Conservation (phyloP, 2,797 vertebrate genomes). For the Scleropages formosus region DNA sequence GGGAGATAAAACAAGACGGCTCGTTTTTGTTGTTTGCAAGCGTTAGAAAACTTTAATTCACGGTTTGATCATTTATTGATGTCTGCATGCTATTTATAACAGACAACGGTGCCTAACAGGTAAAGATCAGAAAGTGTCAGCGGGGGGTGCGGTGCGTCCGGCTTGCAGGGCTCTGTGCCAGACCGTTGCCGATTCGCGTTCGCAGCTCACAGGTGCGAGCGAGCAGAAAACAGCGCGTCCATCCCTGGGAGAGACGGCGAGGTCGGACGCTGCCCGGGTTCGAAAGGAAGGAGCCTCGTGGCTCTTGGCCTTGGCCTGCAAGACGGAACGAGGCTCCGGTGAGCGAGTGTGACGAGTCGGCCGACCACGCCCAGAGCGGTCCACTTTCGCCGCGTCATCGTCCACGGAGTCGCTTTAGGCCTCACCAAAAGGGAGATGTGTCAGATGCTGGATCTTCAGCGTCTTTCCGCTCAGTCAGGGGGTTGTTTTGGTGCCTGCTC, state of each 20-base stretch:
- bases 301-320: background rate
- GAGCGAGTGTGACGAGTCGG: background rate
- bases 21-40: conserved; percentile 24
- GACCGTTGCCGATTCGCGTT: background rate
- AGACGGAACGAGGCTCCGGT: no score
- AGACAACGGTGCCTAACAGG: background rate
- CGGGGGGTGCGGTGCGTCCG: background rate
- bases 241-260: background rate
- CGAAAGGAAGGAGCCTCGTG: background rate
- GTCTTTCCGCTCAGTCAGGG: conserved; percentile 25
- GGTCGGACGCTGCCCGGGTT: background rate
- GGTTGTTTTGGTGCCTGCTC: conserved; percentile 10
- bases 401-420: background rate
- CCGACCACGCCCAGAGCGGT: background rate
- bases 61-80: conserved; percentile 21
- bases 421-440: background rate
- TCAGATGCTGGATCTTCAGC: background rate
- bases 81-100: background rate
- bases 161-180: background rate
- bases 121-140: background rate
- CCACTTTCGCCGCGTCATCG: background rate
- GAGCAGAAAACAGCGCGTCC: no score
- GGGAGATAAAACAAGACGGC: conserved; percentile 4
- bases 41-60: conserved; percentile 4
- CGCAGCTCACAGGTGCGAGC: background rate